phyloP scores from a whole-genome alignment of 2,888 invertebrate species.

The Rhamnusium bicolor region DNA sequence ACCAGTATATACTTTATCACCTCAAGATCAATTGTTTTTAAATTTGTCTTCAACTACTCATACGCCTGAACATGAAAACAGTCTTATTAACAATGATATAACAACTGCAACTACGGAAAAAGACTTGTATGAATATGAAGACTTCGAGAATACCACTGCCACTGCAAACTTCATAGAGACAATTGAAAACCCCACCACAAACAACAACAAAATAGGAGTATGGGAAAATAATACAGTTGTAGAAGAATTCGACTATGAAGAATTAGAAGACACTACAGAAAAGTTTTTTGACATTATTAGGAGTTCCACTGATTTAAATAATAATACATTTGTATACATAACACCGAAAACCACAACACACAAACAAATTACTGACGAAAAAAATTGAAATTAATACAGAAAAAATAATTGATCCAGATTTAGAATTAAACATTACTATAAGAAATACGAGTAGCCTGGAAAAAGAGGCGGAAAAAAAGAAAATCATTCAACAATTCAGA shows the following conservation, averaged over 20 bases:
- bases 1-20: constrained; percentile 63
- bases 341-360: constrained; percentile 42
- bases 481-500: not conserved
- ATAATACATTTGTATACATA: constrained; percentile 44
- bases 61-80: constrained; percentile 9
- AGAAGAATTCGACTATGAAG: constrained; percentile 23
- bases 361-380: not conserved
- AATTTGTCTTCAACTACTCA: constrained; percentile 20
- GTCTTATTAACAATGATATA: not conserved
- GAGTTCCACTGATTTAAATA: constrained; percentile 25
- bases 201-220: constrained; percentile 29
- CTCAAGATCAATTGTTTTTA: constrained; percentile 51
- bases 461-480: not conserved
- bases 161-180: too few species aligned
- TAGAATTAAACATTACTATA: constrained; percentile 31
- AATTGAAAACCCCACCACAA: too few species aligned
- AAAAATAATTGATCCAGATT: constrained; percentile 18
- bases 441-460: not conserved
- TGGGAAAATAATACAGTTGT: not conserved
- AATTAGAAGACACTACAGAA: constrained; percentile 28
- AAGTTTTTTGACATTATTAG: constrained; percentile 37
- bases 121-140: too few species aligned
- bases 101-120: constrained; percentile 38
- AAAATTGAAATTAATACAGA: constrained; percentile 7
- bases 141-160: too few species aligned